phyloP scores from a whole-genome alignment of 2,113 vertebrate species.

The Ctenomys sociabilis region DNA sequence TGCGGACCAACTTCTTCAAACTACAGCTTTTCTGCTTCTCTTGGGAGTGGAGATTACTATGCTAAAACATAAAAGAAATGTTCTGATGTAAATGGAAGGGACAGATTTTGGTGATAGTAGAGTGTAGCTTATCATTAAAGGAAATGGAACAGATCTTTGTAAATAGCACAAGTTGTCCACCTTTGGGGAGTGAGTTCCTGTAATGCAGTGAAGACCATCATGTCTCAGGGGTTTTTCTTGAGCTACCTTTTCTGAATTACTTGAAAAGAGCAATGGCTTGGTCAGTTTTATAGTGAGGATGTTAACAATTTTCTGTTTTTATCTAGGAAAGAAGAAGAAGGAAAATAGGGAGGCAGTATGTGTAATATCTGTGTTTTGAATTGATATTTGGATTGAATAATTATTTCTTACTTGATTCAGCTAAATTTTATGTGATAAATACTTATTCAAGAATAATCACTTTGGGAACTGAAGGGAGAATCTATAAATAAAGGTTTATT shows the following conservation, averaged over 20 bases:
- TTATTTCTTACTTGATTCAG: conserved; percentile 58
- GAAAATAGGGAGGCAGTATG: neutral
- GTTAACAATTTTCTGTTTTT: conserved; percentile 37
- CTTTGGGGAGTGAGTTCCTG: neutral
- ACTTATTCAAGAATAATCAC: conserved; percentile 43
- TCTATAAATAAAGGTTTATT: conserved; percentile 67
- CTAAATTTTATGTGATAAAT: conserved; percentile 58
- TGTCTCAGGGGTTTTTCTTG: conserved; percentile 46
- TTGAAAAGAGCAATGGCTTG: conserved; percentile 55
- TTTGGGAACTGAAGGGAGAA: conserved; percentile 66
- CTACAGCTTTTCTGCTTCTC: conserved; percentile 87
- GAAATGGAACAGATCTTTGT: neutral
- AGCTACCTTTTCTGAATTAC: conserved; percentile 51
- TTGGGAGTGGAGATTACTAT: neutral
- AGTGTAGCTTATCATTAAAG: neutral
- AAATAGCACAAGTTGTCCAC: neutral
- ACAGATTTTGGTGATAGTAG: neutral
- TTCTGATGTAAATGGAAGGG: conserved; percentile 9
- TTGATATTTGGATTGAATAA: conserved; percentile 36
- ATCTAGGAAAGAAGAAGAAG: conserved; percentile 50
- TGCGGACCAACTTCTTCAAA: conserved; percentile 86
- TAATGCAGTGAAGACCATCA: neutral
- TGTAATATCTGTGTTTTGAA: conserved; percentile 38
- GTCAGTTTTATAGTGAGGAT: conserved; percentile 59
- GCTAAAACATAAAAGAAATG: neutral